Base-by-base conservation (phyloP, 2,888 invertebrate species). In the Phengaris alcon region DNA sequence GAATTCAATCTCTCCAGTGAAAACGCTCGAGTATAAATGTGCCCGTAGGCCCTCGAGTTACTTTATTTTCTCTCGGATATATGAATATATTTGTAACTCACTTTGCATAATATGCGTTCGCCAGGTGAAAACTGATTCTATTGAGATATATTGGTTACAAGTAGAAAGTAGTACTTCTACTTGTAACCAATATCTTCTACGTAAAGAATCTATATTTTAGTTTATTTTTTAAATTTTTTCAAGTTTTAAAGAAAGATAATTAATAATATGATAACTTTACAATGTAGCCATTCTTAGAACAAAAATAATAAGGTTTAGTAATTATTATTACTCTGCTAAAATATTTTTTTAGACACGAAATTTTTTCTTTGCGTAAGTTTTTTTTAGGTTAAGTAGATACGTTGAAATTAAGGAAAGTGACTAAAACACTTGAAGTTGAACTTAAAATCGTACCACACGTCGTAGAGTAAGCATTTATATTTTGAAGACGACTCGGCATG, bases 401-500 rank as follows among this genome's bases (percentile, higher is more conserved):
- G 35, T 35, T 10, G 12, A 10, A 9, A 35, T 59, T 10, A 35
- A 59, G 22, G 22, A 35, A 64, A 64, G 35, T 13, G 64, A 35
- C 59, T 59, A 22, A 35, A 44, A 44, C 12, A 64, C 35, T 35
- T 6, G 6, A 44, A 44, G 35, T 13, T 64, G 7, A 64, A 64
- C 64, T 64, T 44, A 44, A 64, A 64, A 35, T 64, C 22, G 8
- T 22, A 22, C 59, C 22, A 13, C 64, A 64, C 64, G 64, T 64
- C 13, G 64, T 35, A 64, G 35, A 64, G 12, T 44, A 10, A 64
- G 35, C 35, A 64, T 64, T 64, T 64, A 64, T 64, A 64, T 64
- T 64, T 64, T 64, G 35, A 64, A 64, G 64, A 64, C 35, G 64
- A 64, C 64, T 44, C 35, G 35, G 64, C 35, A 69, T 69, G 69